Percentiles rank a stretch among this genome's conserved stretches.
Conservation (phyloP, 2,797 vertebrate genomes). For the Amblyraja radiata region DNA sequence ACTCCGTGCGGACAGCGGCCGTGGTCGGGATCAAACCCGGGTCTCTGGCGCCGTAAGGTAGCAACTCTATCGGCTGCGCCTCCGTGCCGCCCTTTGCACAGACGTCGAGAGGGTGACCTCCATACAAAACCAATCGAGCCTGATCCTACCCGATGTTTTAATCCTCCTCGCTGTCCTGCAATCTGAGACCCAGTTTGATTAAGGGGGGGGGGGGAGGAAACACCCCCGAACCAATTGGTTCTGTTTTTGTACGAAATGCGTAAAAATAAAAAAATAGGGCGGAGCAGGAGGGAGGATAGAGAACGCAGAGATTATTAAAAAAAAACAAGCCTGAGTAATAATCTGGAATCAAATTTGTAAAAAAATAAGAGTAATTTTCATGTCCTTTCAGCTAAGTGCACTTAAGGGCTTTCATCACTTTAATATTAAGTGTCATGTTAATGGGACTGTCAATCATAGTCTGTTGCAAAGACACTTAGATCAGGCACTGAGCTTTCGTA, state of each 20-base stretch:
- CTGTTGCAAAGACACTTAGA: conserved; percentile 31
- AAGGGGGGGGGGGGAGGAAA: not conserved
- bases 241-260: not conserved
- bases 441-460: conserved; percentile 27
- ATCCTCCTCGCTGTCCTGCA: no score
- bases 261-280: not conserved
- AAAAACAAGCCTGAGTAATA: conserved; percentile 32
- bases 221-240: not conserved
- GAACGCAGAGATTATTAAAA: not conserved
- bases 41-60: no score
- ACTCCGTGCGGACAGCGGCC: no score
- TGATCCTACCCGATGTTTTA: not conserved
- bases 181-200: no score
- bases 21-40: no score
- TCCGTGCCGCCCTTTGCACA: no score
- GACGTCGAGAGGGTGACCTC: not conserved
- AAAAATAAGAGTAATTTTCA: conserved; percentile 37
- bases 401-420: conserved; percentile 37
- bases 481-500: conserved; percentile 16
- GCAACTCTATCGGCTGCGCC: no score
- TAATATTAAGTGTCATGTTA: conserved; percentile 38
- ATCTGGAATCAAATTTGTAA: conserved; percentile 18
- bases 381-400: conserved; percentile 36
- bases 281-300: not conserved
- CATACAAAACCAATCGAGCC: not conserved